phyloP scores from a whole-genome alignment of 2,888 invertebrate species.

The Xestia sexstrigata region DNA sequence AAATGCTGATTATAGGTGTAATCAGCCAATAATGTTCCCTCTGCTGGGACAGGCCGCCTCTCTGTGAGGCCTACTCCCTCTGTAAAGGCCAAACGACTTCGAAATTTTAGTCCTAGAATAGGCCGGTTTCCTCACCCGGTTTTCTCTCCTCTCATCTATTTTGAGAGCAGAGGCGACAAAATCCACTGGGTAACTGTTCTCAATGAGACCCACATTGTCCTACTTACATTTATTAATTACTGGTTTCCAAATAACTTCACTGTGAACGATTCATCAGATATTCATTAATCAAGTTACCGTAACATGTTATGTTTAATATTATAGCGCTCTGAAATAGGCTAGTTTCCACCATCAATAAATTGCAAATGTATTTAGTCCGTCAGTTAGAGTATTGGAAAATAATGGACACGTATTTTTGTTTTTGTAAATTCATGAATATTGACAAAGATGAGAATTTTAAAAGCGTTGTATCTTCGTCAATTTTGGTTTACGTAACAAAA shows the following conservation, averaged over 20 bases:
- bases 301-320: constrained; percentile 45
- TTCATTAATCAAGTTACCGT: constrained; percentile 47
- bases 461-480: no score
- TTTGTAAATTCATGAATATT: no score
- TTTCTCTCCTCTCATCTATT: neutral
- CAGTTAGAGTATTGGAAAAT: no score
- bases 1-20: no score
- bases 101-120: neutral
- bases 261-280: constrained; percentile 45
- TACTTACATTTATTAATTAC: constrained; percentile 28
- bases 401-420: no score
- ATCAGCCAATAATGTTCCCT: no score
- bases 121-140: neutral
- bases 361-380: no score
- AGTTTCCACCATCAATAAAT: no score
- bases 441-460: no score
- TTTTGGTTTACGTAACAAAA: no score
- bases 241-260: constrained; percentile 29
- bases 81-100: neutral
- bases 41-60: neutral
- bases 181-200: neutral
- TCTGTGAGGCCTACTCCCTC: neutral
- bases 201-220: neutral
- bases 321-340: constrained; percentile 27
- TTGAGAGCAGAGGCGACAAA: neutral